Evolutionary conservation across 2,797 vertebrate species (phyloP).

Genomic region (Enteromius radiatus): DNA sequence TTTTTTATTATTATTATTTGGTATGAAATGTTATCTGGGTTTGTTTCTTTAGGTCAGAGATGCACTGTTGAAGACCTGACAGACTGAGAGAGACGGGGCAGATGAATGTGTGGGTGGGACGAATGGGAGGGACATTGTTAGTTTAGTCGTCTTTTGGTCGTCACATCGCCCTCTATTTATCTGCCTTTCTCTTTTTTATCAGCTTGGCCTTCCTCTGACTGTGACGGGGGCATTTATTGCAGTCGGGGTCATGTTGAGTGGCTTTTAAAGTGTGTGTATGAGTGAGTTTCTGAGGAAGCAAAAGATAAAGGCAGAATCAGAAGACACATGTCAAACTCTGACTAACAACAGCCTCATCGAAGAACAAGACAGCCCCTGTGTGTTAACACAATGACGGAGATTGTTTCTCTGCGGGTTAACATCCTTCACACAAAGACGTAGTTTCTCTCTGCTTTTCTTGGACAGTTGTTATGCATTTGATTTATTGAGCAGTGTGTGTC

Average conservation of each 20-base stretch:
- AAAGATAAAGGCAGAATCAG: slow-evolving; percentile 16
- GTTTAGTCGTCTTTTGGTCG: slow-evolving; percentile 44
- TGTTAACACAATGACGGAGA: slow-evolving; percentile 43
- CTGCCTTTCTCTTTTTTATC: slow-evolving; percentile 32
- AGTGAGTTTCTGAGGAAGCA: slow-evolving; percentile 44
- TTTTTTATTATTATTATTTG: background rate
- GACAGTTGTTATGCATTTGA: background rate
- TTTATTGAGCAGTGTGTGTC: slow-evolving; percentile 1
- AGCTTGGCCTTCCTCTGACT: slow-evolving; percentile 35
- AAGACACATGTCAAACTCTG: slow-evolving; percentile 47
- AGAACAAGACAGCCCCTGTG: slow-evolving; percentile 33
- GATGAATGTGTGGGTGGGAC: slow-evolving; percentile 1
- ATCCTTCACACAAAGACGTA: background rate
- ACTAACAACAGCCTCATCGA: slow-evolving; percentile 42
- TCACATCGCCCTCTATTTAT: slow-evolving; percentile 33
- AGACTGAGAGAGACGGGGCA: background rate
- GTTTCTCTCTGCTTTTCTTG: background rate
- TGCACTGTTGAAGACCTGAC: background rate
- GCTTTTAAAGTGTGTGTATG: slow-evolving; percentile 44
- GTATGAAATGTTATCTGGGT: background rate
- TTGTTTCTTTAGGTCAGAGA: background rate
- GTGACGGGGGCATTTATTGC: slow-evolving; percentile 53
- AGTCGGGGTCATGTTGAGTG: slow-evolving; percentile 43
- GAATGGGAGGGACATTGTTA: slow-evolving; percentile 41
- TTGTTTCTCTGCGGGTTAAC: slow-evolving; percentile 21